Evolutionary conservation across 2,797 vertebrate species (phyloP), one percentile per base, ranked within the genome.

Genomic region (Buphagus erythrorhynchus): DNA sequence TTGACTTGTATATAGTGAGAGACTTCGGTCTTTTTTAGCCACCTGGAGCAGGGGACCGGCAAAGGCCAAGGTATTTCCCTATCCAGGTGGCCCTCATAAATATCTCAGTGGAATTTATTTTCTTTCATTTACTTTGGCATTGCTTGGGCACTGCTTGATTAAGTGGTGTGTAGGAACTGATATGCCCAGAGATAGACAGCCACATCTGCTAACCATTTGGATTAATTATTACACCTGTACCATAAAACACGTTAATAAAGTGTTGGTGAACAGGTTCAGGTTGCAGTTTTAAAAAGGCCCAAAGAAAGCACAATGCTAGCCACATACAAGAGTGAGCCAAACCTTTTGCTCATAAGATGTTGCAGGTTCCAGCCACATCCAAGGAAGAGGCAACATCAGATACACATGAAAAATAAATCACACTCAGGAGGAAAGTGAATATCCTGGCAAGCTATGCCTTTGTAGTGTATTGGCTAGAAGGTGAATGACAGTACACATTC

Each of bases 211-310:
- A 97, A 88, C 93, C 95, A 98, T 98, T 98, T 97, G 95, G 90
- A 97, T 98, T 98, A 97, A 98, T 98, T 97, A 97, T 98, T 97
- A 97, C 97, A 98, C 97, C 98, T 98, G 97, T 97, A 97, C 92
- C 95, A 97, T 97, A 97, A 98, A 98, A 95, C 95, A 95, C 93
- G 95, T 97, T 98, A 96, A 97, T 97, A 97, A 97, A 97, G 76
- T 94, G 74, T 86, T 96, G 92, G 82, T 78, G 92, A 95, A 87
- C 96, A 98, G 93, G 91, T 97, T 93, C 91, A 90, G 73, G 66
- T 94, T 94, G 82, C 87, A 96, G 48, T 89, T 94, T 81, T 67
- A 52, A 97, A 96, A 97, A 86, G 57, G 48, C 68, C 28, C 61
- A 80, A 91, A 79, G 90, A 82, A 79, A 88, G 81, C 35, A 81